A percentile compares a stretch with the other conserved stretches of the same genome.
Conservation (phyloP, 2,797 vertebrate species). For the Vipera latastei region DNA sequence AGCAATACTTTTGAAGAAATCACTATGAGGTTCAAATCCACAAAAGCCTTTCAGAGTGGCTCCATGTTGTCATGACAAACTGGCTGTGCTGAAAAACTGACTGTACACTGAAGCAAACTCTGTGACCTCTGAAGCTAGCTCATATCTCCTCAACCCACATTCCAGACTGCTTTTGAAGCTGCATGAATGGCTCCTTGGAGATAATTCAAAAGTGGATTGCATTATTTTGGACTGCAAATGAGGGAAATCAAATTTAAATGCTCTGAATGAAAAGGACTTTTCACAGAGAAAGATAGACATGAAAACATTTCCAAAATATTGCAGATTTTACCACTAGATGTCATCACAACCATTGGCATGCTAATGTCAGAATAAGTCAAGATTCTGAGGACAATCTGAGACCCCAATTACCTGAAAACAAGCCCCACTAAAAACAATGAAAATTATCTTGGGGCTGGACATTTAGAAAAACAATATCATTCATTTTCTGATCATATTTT, state of each 20-base stretch:
- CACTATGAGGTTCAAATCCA: neutral
- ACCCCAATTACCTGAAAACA: neutral
- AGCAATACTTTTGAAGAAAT: neutral
- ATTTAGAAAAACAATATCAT: constrained; percentile 25
- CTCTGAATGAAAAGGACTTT: neutral
- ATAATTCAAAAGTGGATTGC: neutral
- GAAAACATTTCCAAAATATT: neutral
- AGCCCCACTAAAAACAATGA: neutral
- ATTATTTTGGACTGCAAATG: neutral
- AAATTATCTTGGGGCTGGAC: neutral
- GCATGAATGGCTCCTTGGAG: neutral
- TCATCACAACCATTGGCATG: constrained; percentile 46
- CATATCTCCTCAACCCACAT: neutral
- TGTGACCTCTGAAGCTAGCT: neutral
- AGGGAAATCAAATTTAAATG: neutral
- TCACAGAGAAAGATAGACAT: neutral
- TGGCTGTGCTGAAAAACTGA: neutral
- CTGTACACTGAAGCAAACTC: neutral
- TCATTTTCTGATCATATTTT: constrained; percentile 22
- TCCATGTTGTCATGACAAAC: neutral
- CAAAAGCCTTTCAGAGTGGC: neutral
- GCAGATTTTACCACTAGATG: constrained; percentile 64
- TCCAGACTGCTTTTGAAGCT: neutral
- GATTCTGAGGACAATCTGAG: neutral
- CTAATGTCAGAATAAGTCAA: constrained; percentile 4